Base-by-base conservation (phyloP, 2,113 vertebrate genomes). In the Cephalopterus ornatus region DNA sequence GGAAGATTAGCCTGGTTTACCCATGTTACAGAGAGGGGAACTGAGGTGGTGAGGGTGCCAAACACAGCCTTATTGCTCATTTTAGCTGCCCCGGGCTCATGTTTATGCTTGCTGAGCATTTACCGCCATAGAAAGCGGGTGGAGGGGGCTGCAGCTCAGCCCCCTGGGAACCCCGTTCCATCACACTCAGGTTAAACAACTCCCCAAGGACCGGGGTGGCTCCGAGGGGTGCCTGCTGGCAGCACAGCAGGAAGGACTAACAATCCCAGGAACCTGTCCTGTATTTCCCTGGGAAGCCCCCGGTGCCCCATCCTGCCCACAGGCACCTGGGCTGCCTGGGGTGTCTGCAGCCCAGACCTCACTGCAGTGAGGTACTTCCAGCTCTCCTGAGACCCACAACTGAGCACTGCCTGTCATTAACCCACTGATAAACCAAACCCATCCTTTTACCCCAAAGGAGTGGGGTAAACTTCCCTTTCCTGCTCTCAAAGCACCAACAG, bases 341-440 rank as follows among this genome's bases (percentile, higher is more conserved):
- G 7, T 27, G 26, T 17, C 5, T 24, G 26, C 76, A 76, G 86
- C 41, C 35, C 3, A 7, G 35, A 90, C 55, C 56, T 47, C 26
- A 0, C 14, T 35, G 61, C 61, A 28, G 49, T 1, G 44, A 58
- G 44, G 15, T 20, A n/a, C 59, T 12, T 70, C 62, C 61, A 52
- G 17, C 72, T 68, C 78, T 63, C 14, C 4, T 21, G 50, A 52
- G 41, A 37, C 16, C 55, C 70, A 28, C 35, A 61, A 2, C 65
- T 66, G 42, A 20, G 17, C 89, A 26, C 62, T 83, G 76, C 67
- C 84, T 50, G 37, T 6, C 70, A 21, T 16, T 46, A 37, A 55
- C 52, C 58, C 33, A 8, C 39, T 32, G 61, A 62, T 3, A 66
- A 46, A 41, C 33, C 3, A 1, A 7, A 70, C 12, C 0, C 0